Percentiles rank a stretch among this genome's conserved stretches.
Evolutionary conservation across 1,140 invertebrate species (phyloP).

Genomic region (Cardiocondyla obscurior): DNA sequence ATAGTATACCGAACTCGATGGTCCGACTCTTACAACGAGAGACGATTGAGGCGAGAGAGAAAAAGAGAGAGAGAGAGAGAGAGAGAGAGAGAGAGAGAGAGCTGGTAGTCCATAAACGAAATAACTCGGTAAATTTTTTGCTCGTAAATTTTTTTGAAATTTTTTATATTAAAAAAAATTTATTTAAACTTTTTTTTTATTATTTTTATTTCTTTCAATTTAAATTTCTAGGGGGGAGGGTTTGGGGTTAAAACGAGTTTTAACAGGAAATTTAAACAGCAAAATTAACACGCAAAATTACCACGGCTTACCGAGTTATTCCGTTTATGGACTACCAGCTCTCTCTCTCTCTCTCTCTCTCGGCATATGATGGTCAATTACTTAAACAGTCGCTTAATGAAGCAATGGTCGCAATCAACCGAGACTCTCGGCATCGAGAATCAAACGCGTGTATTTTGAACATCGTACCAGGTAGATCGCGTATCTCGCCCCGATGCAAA

Average conservation of each 20-base stretch:
- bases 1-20: constrained; percentile 64
- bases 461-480: constrained; percentile 61
- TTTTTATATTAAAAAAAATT: too few relatives aligned
- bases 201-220: too few relatives aligned
- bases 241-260: too few relatives aligned
- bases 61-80: too few relatives aligned
- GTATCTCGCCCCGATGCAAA: constrained; percentile 71
- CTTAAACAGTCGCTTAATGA: constrained; percentile 58
- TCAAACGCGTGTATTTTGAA: constrained; percentile 43
- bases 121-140: constrained; percentile 66
- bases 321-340: constrained; percentile 65
- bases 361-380: constrained; percentile 34
- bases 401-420: constrained; percentile 64
- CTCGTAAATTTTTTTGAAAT: too few relatives aligned
- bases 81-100: too few relatives aligned
- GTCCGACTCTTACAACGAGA: constrained; percentile 18
- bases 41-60: constrained; percentile 12
- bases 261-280: too few relatives aligned
- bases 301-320: constrained; percentile 67
- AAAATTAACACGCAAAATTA: too few relatives aligned
- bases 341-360: too few relatives aligned
- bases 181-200: too few relatives aligned
- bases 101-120: constrained; percentile 66
- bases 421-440: constrained; percentile 56
- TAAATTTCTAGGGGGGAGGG: too few relatives aligned